Base-by-base conservation (phyloP, 2,888 invertebrate genomes). In the Cataglyphis rosenhaueri region DNA sequence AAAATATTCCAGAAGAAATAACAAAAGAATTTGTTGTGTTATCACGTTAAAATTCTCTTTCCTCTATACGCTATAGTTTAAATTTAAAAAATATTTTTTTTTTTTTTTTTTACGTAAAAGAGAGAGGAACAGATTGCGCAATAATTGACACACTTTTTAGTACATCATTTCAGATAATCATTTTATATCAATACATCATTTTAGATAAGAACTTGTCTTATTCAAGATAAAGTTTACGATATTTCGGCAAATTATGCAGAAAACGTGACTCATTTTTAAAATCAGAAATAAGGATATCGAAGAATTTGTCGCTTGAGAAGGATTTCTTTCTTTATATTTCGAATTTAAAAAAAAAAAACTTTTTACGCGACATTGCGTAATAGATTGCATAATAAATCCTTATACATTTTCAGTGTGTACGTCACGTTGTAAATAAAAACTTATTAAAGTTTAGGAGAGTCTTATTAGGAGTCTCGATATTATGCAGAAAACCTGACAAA, bases 151-250 rank as follows among this genome's bases (percentile, higher is more conserved):
- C 8, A 52, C 41, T 61, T 21, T n/a, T 61, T 6, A 12, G 6
- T 32, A n/a, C 18, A 15, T 32, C 29, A 5, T 44, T 29, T 29
- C 29, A 9, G n/a, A n/a, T n/a, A n/a, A n/a, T n/a, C n/a, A n/a
- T n/a, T n/a, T n/a, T n/a, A n/a, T n/a, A n/a, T n/a, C n/a, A n/a
- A n/a, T n/a, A n/a, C n/a, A n/a, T n/a, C n/a, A n/a, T n/a, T n/a
- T n/a, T 3, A 35, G 32, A 75, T 62, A 21, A 48, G 44, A 15
- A 48, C 48, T 75, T 61, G 32, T 32, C 41, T 74, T 32, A 48
- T 62, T 62, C 62, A 32, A 48, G 35, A 10, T 21, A 74, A 74
- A 48, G 32, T 62, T 61, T 62, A 64, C 21, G 64, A 44, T 64
- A 29, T 44, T n/a, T 73, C 29, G 32, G 44, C 12, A 44, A 21